A percentile compares a stretch with the other conserved stretches of the same genome.
phyloP scores from a whole-genome alignment of 1,140 invertebrate genomes.

The Drosophila sucinea region DNA sequence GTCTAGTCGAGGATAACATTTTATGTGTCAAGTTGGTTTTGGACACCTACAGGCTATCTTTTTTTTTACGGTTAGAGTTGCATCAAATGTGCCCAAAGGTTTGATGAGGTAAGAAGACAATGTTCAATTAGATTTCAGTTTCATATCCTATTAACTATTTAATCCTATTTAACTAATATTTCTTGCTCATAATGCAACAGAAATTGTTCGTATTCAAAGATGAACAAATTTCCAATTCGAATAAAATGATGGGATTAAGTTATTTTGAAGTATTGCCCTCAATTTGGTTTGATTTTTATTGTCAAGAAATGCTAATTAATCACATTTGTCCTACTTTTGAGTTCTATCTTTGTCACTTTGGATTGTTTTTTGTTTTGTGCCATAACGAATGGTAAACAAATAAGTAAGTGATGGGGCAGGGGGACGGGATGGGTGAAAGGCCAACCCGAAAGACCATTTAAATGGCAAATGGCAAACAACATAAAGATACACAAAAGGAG shows the following conservation, averaged over 20 bases:
- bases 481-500: slow-evolving; percentile 41
- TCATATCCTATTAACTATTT: background rate
- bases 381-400: slow-evolving; percentile 74
- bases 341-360: slow-evolving; percentile 8
- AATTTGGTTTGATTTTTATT: background rate
- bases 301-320: background rate
- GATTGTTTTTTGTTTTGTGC: slow-evolving; percentile 44
- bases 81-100: background rate
- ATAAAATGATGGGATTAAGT: no score
- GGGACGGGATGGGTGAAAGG: background rate
- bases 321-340: slow-evolving; percentile 51
- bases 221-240: no score
- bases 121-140: background rate
- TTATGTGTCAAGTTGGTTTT: slow-evolving; percentile 20
- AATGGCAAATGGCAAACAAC: slow-evolving; percentile 62
- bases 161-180: background rate
- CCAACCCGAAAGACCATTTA: slow-evolving; percentile 48
- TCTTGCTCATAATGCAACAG: no score
- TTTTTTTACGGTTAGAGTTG: slow-evolving; percentile 21
- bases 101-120: slow-evolving; percentile 1
- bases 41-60: slow-evolving; percentile 38
- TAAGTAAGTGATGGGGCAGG: background rate
- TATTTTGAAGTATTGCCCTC: background rate
- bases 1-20: slow-evolving; percentile 48
- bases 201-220: no score